Percentiles rank a stretch among this genome's conserved stretches.
Conservation (phyloP, 2,113 vertebrate species). For the Rousettus leschenaultii region DNA sequence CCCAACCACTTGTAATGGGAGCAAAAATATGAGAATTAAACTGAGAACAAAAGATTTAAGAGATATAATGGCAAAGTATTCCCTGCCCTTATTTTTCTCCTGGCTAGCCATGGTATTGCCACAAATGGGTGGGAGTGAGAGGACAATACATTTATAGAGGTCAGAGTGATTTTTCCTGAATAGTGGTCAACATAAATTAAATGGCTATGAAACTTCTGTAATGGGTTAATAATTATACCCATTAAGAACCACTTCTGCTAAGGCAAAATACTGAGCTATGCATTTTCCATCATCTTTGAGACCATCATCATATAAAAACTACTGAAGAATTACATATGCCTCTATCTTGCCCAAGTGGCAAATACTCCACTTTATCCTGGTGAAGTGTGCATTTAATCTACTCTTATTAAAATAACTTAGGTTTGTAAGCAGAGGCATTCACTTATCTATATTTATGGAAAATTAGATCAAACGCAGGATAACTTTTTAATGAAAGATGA, state of each 20-base stretch:
- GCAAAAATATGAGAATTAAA: background rate
- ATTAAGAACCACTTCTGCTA: background rate
- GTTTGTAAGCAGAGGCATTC: conserved; percentile 44
- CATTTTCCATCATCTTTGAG: background rate
- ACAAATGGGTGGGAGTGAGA: background rate
- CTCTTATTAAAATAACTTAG: conserved; percentile 59
- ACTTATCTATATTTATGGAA: conserved; percentile 69
- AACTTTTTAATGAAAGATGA: conserved; percentile 55
- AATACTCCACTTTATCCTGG: background rate
- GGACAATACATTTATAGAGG: background rate
- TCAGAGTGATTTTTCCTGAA: background rate
- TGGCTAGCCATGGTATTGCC: background rate
- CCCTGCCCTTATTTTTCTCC: background rate
- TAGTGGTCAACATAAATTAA: background rate
- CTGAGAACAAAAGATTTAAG: background rate
- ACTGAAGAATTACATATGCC: background rate
- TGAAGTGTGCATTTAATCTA: background rate
- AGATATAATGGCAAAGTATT: background rate
- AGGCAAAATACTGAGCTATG: background rate
- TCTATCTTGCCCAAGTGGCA: background rate
- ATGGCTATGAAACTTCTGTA: background rate
- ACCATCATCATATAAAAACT: background rate
- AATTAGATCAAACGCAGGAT: conserved; percentile 57
- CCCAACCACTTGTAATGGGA: background rate
- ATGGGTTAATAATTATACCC: background rate